Conservation (phyloP, 23 tunicate genomes). For the Trididemnum clinides region DNA sequence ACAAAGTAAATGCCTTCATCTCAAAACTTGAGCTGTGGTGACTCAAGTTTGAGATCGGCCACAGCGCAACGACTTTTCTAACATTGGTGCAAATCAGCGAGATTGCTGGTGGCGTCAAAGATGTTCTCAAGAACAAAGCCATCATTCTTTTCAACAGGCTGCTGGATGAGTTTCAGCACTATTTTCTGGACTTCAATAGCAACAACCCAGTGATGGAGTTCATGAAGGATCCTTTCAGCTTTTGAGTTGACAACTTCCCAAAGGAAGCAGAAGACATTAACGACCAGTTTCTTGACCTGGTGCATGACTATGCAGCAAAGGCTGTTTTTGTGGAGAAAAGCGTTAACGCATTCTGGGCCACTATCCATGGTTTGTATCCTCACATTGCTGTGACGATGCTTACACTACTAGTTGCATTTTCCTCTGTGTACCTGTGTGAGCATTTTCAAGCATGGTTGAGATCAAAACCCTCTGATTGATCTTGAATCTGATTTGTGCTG, state of each 20-base stretch:
- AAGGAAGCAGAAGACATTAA: no score
- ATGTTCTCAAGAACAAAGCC: constrained; percentile 12
- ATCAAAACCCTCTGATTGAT: constrained; percentile 5
- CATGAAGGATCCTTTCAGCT: no score
- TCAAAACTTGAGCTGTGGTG: background rate
- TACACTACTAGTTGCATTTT: constrained; percentile 28
- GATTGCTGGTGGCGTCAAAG: constrained; percentile 41
- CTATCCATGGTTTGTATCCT: background rate
- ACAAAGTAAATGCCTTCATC: background rate
- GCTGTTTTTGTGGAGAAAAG: background rate
- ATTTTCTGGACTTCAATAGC: background rate
- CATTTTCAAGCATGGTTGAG: background rate
- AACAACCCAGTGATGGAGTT: no score
- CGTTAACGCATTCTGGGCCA: background rate
- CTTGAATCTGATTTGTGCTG: constrained; percentile 24
- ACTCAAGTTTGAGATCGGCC: constrained; percentile 16
- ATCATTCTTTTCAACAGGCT: constrained; percentile 1
- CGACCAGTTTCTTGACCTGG: no score
- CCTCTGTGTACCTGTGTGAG: constrained; percentile 1
- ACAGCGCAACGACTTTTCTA: constrained; percentile 37
- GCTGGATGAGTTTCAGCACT: background rate
- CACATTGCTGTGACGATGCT: no score
- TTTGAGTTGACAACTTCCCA: no score
- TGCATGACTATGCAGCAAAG: constrained; percentile 40
- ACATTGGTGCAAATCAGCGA: constrained; percentile 29